These are phyloP conservation scores for Suncus etruscus DNA, from an alignment of 2,113 vertebrate species.

Conservation along the genomic window DNA sequence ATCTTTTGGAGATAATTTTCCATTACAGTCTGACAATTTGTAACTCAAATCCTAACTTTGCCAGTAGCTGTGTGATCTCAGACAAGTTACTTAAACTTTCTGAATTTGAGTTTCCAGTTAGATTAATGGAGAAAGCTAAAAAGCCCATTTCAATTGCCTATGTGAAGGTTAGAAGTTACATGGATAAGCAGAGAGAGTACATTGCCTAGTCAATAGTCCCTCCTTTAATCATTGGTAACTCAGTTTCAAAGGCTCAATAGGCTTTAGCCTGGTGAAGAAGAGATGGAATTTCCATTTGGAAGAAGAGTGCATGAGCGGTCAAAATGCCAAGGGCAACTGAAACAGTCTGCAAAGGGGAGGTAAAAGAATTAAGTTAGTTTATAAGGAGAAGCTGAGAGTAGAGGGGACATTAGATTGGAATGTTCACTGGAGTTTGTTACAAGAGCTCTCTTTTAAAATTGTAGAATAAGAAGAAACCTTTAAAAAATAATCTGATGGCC, in stretches of 20 bases:
- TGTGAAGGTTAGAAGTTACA: not conserved
- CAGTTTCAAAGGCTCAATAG: not conserved
- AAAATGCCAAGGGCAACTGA: not conserved
- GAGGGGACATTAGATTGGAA: not conserved
- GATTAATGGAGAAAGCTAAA: not conserved
- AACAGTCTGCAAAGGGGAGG: not conserved
- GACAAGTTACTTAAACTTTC: constrained; percentile 3
- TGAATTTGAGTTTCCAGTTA: constrained; percentile 28
- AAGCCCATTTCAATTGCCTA: not conserved
- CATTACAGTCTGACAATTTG: not conserved
- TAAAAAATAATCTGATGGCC: constrained; percentile 18
- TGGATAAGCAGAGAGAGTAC: not conserved
- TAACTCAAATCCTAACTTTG: constrained; percentile 19
- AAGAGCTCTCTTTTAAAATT: constrained; percentile 29
- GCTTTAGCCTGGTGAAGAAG: constrained; percentile 1
- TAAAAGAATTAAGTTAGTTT: constrained; percentile 15
- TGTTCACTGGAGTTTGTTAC: constrained; percentile 13
- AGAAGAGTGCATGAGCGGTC: not conserved
- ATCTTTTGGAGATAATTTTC: too few species aligned
- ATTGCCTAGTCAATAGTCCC: not conserved
- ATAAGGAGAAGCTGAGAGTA: not conserved
- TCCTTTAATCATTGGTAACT: constrained; percentile 13
- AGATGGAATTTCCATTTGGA: constrained; percentile 24
- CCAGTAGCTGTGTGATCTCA: constrained; percentile 28
- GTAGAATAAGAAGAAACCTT: constrained; percentile 37